Base-by-base conservation (phyloP, 2,888 invertebrate genomes). In the Peribatodes rhomboidaria region DNA sequence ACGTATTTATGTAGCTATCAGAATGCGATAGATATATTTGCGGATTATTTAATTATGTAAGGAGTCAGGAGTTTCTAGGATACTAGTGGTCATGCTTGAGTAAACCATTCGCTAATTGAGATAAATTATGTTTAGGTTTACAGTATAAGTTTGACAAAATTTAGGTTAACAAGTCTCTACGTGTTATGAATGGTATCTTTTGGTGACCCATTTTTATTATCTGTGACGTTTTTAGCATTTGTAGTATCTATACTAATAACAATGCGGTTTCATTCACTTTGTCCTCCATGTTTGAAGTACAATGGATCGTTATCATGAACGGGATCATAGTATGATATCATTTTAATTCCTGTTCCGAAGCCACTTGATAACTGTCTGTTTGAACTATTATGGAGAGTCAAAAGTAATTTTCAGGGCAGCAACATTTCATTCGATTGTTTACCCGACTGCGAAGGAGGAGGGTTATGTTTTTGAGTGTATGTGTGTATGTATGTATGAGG, bases 261-360 rank as follows among this genome's bases (percentile, higher is more conserved):
- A 63, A 52, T 50, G 50, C 16, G 14, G 31, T 56, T 59, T 59
- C 50, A 50, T 65, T 67, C 59, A 42, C 47, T 16, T 52, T 42
- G 47, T 61, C 35, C 18, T 60, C 52, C 53, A 33, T 33, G 27
- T 49, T 42, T 50, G 31, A 27, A 13, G 37, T 57, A 64, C 49
- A 64, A 61, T 53, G 37, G 55, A 67, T 64, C 37, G 66, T 68
- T 75, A 78, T 78, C 72, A 57, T 65, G 64, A 75, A 75, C 74
- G 69, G 68, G 71, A 74, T 77, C 75, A 76, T 61, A 56, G 59
- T 47, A 67, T 78, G 79, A 80, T 77, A 76, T 77, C 78, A 78
- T 72, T 67, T 52, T 41, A 27, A 72, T 75, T 73, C 70, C 67
- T 63, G 66, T 65, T 59, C 46, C 50, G 16, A 55, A 67, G 65